Evolutionary conservation across 2,113 vertebrate species (phyloP).

Genomic region (Capreolus pygargus): DNA sequence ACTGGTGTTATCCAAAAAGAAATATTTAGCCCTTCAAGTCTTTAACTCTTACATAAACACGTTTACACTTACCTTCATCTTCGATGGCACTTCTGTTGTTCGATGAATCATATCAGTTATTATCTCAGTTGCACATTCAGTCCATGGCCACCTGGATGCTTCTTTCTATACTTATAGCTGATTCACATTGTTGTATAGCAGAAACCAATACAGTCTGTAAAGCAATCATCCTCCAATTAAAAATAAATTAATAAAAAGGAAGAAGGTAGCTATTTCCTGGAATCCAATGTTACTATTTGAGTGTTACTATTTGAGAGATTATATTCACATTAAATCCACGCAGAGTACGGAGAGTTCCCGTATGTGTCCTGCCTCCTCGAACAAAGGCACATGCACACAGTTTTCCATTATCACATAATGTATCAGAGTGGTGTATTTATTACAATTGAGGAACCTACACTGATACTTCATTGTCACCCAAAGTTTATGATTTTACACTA

Average conservation of each 20-base stretch:
- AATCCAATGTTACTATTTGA: too few species aligned
- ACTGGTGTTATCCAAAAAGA: not conserved
- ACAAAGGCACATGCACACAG: not conserved
- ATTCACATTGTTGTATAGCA: not conserved
- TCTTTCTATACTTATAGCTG: not conserved
- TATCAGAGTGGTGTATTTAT: not conserved
- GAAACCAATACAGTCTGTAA: not conserved
- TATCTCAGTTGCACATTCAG: not conserved
- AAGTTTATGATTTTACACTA: not conserved
- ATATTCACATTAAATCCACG: not conserved
- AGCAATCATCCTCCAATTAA: not conserved
- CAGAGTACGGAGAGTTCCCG: not conserved
- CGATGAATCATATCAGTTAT: not conserved
- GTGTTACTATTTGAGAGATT: not conserved
- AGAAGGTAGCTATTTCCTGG: not conserved
- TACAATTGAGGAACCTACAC: not conserved
- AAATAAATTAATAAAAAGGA: not conserved
- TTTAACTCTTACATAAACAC: not conserved
- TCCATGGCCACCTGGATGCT: not conserved
- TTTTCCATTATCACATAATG: not conserved
- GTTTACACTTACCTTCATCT: not conserved
- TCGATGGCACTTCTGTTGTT: accelerated
- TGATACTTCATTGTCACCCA: not conserved
- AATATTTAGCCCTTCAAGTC: not conserved
- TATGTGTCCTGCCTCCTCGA: not conserved